Base-by-base conservation (phyloP, 2,888 invertebrate species). In the Apotomis turbidana region DNA sequence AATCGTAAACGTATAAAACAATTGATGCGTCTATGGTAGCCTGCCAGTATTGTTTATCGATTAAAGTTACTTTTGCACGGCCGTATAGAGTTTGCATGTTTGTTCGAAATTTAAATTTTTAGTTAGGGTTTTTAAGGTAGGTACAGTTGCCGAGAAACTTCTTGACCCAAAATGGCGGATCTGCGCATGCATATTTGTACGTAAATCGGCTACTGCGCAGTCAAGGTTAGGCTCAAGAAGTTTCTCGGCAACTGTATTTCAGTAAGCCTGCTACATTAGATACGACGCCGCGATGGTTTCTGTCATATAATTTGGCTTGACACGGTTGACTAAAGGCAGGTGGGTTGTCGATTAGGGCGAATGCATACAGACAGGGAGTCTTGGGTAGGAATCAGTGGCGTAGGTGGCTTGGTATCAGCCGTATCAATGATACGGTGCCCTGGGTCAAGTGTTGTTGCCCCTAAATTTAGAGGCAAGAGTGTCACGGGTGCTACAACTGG, bases 311-410 rank as follows among this genome's bases (percentile, higher is more conserved):
- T 55, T 72, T 59, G 70, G 61, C 71, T 52, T 80, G 85, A 79
- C 79, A 82, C 83, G 85, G 82, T 75, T 79, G 80, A 81, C 68
- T 75, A 84, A 71, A 80, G 78, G 77, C 81, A 79, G 80, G 81
- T 80, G 83, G 87, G 86, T 68, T 57, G 68, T 49, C 57, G n/a
- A 62, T 51, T 55, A 62, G 57, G 49, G 54, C 58, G 27, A 38
- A 38, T 67, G 66, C n/a, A 62, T 62, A 59, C 59, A 38, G 13
- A 58, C 46, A 52, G 66, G 49, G 60, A 68, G 41, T 68, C 62
- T 54, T 57, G 5, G 41, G 27, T 27, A 10, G n/a, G 0, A 12
- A 61, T 60, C 10, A 4, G 9, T 68, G 9, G 8, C 15, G 54
- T 15, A 55, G 27, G 6, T 55, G 27, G 27, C 27, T 1, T 27